These are phyloP conservation scores for Eristalis intricaria DNA, from an alignment of 2,888 invertebrate species.

Conservation along the genomic window DNA sequence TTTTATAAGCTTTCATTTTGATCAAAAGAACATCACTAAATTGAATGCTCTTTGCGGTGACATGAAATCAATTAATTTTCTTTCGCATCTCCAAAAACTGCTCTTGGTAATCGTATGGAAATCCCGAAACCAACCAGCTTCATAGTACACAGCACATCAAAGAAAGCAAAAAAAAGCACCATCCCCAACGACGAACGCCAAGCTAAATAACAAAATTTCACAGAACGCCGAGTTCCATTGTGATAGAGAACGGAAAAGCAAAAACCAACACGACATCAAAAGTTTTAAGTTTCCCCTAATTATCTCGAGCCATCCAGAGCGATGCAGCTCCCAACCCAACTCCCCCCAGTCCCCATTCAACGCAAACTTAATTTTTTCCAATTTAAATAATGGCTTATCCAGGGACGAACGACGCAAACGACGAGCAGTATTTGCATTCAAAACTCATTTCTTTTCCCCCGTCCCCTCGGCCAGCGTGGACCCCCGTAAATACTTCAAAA, in stretches of 20 bases:
- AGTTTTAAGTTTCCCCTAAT: background rate
- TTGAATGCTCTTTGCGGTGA: background rate
- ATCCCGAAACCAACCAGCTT: background rate
- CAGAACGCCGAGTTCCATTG: background rate
- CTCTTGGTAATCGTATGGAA: background rate
- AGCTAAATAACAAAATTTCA: background rate
- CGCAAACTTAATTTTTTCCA: background rate
- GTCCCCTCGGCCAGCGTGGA: background rate
- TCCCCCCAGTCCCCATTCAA: background rate
- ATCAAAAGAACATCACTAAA: too few relatives aligned
- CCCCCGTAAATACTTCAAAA: constrained; percentile 58
- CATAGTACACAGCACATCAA: background rate
- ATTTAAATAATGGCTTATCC: constrained; percentile 8
- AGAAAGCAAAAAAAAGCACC: background rate
- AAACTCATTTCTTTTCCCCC: background rate
- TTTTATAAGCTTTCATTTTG: too few relatives aligned
- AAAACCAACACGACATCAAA: background rate
- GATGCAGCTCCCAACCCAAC: background rate
- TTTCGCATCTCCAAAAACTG: background rate
- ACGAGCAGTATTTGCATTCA: constrained; percentile 4
- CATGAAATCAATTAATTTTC: background rate
- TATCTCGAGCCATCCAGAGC: background rate
- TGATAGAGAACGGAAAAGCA: background rate
- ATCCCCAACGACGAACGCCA: background rate
- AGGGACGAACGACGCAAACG: background rate